Evolutionary conservation across 2,113 vertebrate species (phyloP).

Genomic region (Rhagologus leucostigma): DNA sequence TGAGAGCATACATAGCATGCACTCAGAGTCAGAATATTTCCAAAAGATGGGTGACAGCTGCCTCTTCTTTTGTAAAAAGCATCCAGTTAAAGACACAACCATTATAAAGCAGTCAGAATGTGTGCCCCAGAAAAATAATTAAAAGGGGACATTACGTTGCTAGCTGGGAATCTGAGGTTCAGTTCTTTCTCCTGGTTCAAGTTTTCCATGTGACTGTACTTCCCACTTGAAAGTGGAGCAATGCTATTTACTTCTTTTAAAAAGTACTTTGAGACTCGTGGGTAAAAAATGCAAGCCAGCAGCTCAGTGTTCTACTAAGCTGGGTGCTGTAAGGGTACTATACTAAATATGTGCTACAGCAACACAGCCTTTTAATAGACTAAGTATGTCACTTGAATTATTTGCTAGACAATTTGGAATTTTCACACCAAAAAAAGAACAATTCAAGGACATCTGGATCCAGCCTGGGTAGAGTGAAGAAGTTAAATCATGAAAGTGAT

Average conservation of each 20-base stretch:
- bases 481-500: not conserved
- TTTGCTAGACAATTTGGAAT: not conserved
- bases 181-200: conserved; percentile 2
- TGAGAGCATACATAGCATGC: not conserved
- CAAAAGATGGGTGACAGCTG: not conserved
- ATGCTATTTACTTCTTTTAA: conserved; percentile 23
- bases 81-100: not conserved
- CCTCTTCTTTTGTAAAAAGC: not conserved
- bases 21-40: not conserved
- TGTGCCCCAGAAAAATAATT: conserved; percentile 5
- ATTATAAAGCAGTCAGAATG: not conserved
- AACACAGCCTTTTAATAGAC: conserved; percentile 19
- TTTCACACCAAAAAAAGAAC: not conserved
- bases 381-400: not conserved
- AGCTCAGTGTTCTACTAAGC: not conserved
- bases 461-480: not conserved
- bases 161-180: not conserved
- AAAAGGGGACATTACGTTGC: not conserved
- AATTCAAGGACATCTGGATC: not conserved
- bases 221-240: not conserved
- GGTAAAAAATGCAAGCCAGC: conserved; percentile 47
- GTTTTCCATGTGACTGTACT: conserved; percentile 1
- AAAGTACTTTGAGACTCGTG: conserved; percentile 11
- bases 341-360: not conserved
- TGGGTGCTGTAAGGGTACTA: not conserved